These are phyloP conservation scores for Limanda limanda DNA, from an alignment of 2,113 vertebrate genomes.

Conservation along the genomic window DNA sequence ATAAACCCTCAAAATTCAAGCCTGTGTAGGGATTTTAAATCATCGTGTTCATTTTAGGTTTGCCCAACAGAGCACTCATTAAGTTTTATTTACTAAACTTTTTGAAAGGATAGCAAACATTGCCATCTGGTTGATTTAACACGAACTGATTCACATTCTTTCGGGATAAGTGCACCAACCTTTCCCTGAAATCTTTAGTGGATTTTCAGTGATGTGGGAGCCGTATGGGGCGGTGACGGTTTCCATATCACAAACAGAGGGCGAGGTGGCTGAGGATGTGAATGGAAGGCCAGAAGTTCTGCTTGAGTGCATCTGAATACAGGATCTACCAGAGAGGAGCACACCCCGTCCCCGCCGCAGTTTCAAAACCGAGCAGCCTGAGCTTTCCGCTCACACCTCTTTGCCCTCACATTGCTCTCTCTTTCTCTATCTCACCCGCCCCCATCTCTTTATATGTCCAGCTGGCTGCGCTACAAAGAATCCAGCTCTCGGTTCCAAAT, in stretches of 20 bases:
- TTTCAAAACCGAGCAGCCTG: slow-evolving; percentile 66
- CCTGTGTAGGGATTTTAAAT: slow-evolving; percentile 30
- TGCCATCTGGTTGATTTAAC: slow-evolving; percentile 65
- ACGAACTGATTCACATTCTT: slow-evolving; percentile 62
- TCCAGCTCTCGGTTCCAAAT: slow-evolving; percentile 74
- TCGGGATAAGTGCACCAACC: slow-evolving; percentile 60
- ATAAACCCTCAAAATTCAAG: slow-evolving; percentile 31
- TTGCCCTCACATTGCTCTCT: slow-evolving; percentile 65
- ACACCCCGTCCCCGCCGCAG: slow-evolving; percentile 52
- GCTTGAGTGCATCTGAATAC: slow-evolving; percentile 83
- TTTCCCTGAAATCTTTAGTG: slow-evolving; percentile 50
- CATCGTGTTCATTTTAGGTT: slow-evolving; percentile 19
- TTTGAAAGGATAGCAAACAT: slow-evolving; percentile 64
- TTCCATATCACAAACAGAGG: slow-evolving; percentile 64
- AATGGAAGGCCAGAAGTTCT: slow-evolving; percentile 77
- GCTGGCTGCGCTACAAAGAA: slow-evolving; percentile 85
- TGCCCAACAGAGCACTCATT: slow-evolving; percentile 32
- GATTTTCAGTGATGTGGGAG: slow-evolving; percentile 40
- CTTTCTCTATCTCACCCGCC: slow-evolving; percentile 69
- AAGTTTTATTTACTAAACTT: slow-evolving; percentile 61
- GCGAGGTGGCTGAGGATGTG: slow-evolving; percentile 65
- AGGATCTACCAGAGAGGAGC: slow-evolving; percentile 63
- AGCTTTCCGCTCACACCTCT: slow-evolving; percentile 77
- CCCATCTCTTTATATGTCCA: slow-evolving; percentile 85
- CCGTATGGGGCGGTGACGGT: slow-evolving; percentile 48